Conservation (phyloP, 2,888 invertebrate species). For the Panzeria rudis region DNA sequence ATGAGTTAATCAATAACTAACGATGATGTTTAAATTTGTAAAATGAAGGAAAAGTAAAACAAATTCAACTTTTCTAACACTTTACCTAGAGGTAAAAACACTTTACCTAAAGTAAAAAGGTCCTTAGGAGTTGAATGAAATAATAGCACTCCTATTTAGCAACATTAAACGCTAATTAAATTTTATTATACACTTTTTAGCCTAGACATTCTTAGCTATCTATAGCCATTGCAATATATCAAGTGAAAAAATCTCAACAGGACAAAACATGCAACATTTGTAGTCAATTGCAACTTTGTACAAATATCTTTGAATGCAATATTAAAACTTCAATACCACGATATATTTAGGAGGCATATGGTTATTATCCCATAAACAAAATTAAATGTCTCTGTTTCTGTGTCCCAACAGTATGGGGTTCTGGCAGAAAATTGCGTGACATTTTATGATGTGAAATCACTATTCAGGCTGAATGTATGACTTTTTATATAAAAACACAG, state of each 20-base stretch:
- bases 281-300: conserved; percentile 35
- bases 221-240: conserved; percentile 32
- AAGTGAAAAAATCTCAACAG: conserved; percentile 73
- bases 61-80: not conserved
- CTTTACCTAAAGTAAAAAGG: not conserved
- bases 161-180: conserved; percentile 58
- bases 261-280: conserved; percentile 70
- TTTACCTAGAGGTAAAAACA: not conserved
- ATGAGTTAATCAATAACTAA: not conserved
- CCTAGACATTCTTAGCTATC: not conserved
- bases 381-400: conserved; percentile 53
- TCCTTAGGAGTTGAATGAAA: not conserved
- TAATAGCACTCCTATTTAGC: not conserved
- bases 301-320: not conserved
- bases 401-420: conserved; percentile 9
- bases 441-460: conserved; percentile 70
- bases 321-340: not conserved
- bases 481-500: not conserved
- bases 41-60: not conserved
- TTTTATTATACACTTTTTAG: conserved; percentile 16
- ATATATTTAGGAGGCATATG: not conserved
- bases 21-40: conserved; percentile 15
- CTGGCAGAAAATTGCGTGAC: conserved; percentile 72
- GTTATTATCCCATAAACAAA: conserved; percentile 4
- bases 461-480: not conserved